Conservation (phyloP, 2,797 vertebrate genomes). For the Sebastes kiyomatsui region DNA sequence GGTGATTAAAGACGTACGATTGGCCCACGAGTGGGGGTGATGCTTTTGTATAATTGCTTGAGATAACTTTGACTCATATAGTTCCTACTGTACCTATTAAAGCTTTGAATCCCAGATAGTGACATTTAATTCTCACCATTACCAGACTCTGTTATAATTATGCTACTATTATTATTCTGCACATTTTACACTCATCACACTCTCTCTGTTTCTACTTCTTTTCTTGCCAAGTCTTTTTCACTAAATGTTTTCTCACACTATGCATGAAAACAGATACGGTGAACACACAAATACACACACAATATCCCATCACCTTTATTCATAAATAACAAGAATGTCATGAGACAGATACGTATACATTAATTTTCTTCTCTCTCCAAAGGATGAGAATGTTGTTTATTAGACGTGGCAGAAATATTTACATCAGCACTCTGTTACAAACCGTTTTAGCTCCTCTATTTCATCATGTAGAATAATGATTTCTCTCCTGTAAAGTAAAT, state of each 20-base stretch:
- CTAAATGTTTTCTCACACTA: background rate
- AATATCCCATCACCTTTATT: background rate
- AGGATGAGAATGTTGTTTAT: background rate
- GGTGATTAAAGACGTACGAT: background rate
- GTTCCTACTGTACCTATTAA: background rate
- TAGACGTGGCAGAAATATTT: background rate
- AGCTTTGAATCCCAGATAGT: constrained; percentile 10
- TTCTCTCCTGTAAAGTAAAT: constrained; percentile 6
- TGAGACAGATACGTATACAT: background rate
- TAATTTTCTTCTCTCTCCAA: background rate
- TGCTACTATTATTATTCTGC: background rate
- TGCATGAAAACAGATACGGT: background rate
- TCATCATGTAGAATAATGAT: background rate
- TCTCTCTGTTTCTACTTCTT: background rate
- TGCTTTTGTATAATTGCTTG: background rate
- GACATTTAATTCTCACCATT: constrained; percentile 13
- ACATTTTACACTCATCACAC: background rate
- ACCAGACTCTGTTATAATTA: background rate
- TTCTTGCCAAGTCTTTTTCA: background rate
- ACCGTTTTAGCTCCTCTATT: background rate
- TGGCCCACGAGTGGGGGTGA: background rate
- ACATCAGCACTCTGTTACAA: constrained; percentile 3
- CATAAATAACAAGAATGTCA: background rate
- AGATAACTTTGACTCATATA: background rate
- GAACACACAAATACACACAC: background rate